These are phyloP conservation scores for Nezara viridula DNA, from an alignment of 2,888 invertebrate genomes.

Conservation along the genomic window DNA sequence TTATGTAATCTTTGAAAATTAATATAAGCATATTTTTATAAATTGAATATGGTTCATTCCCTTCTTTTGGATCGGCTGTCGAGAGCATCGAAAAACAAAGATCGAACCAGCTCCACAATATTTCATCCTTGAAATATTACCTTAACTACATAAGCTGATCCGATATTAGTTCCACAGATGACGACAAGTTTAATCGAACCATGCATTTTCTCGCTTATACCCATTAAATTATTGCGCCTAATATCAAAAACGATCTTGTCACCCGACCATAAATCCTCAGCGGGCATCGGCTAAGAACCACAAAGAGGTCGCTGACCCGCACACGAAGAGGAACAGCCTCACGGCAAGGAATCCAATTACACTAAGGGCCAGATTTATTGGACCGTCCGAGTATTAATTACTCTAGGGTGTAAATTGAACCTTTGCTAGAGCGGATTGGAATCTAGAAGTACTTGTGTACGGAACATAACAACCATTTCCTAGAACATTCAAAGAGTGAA, in stretches of 20 bases:
- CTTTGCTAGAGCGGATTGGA: background rate
- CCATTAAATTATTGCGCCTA: background rate
- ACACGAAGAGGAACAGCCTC: constrained; percentile 21
- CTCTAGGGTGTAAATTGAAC: background rate
- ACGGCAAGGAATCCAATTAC: constrained; percentile 34
- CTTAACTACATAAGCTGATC: background rate
- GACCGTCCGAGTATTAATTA: background rate
- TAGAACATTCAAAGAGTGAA: background rate
- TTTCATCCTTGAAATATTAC: background rate
- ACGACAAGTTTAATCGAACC: background rate
- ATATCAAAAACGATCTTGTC: background rate
- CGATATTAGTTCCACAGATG: background rate
- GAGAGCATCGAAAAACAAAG: background rate
- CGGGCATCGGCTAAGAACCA: background rate
- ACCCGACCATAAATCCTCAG: background rate
- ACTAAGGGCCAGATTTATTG: background rate
- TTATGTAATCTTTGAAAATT: no score
- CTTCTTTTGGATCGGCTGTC: no score
- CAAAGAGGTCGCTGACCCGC: background rate
- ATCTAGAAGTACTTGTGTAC: background rate
- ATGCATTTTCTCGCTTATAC: background rate
- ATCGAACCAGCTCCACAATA: background rate
- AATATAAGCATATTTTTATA: no score
- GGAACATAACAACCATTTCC: background rate
- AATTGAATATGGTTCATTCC: no score